These are phyloP conservation scores for Tipula unca DNA, from an alignment of 2,888 invertebrate species.

Conservation along the genomic window DNA sequence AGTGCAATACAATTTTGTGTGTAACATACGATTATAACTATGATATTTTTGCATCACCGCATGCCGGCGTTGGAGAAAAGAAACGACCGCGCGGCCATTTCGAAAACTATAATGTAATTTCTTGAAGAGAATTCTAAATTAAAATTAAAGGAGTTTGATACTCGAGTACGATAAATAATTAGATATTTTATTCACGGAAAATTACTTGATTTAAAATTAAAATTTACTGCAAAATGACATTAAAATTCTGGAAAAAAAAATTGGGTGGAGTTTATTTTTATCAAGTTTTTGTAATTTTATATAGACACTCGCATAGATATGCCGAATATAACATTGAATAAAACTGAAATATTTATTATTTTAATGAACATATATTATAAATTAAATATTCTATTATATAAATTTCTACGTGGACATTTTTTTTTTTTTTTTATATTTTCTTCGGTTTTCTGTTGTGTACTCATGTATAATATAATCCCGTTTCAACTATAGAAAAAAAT, in stretches of 20 bases:
- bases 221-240: background rate
- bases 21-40: background rate
- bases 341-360: background rate
- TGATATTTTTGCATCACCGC: conserved; percentile 17
- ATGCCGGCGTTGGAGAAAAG: conserved; percentile 14
- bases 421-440: background rate
- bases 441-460: background rate
- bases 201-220: background rate
- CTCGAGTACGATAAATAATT: background rate
- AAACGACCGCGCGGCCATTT: conserved; percentile 16
- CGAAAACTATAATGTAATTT: background rate
- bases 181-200: background rate
- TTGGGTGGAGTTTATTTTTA: conserved; percentile 19
- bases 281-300: background rate
- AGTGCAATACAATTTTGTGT: background rate
- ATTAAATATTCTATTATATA: background rate
- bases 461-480: background rate
- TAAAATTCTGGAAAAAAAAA: background rate
- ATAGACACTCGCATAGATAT: background rate
- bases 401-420: conserved; percentile 18
- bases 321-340: background rate
- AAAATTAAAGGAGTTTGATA: background rate
- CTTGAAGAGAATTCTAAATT: background rate
- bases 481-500: background rate
- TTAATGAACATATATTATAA: background rate